Percentiles rank a stretch among this genome's conserved stretches.
Conservation (phyloP, 1,140 invertebrate genomes). For the Drosophila takahashii region DNA sequence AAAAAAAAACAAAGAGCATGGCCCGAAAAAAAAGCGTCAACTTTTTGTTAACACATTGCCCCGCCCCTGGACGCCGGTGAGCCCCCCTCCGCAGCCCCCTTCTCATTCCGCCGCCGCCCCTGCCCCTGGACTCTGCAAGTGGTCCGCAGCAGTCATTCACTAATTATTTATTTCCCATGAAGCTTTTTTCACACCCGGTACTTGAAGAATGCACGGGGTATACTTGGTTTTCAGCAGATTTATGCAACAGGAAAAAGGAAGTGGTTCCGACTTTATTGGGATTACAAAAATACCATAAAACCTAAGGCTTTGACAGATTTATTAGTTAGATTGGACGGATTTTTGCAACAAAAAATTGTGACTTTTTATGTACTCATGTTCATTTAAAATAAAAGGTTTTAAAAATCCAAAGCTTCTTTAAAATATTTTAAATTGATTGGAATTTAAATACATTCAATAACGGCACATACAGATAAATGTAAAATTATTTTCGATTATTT, state of each 20-base stretch:
- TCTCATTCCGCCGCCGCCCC: not conserved
- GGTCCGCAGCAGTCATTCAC: constrained; percentile 56
- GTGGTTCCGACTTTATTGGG: constrained; percentile 17
- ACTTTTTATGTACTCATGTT: too few relatives aligned
- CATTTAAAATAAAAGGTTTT: too few relatives aligned
- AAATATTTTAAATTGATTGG: too few relatives aligned
- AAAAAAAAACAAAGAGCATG: constrained; percentile 32
- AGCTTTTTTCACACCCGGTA: constrained; percentile 38
- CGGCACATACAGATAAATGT: too few relatives aligned
- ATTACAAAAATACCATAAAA: not conserved
- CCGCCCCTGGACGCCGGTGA: constrained; percentile 7
- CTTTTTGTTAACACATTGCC: constrained; percentile 61
- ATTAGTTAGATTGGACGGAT: not conserved
- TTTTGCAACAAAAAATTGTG: too few relatives aligned
- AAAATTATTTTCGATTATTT: too few relatives aligned
- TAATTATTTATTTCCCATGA: constrained; percentile 79
- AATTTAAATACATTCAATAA: too few relatives aligned
- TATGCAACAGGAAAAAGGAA: constrained; percentile 37
- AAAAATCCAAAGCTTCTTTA: too few relatives aligned
- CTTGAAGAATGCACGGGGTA: constrained; percentile 24
- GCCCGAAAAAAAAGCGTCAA: constrained; percentile 53
- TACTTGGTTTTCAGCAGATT: constrained; percentile 6
- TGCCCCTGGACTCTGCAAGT: constrained; percentile 60
- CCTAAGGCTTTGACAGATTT: not conserved
- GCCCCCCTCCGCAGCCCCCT: constrained; percentile 1